Evolutionary conservation across 2,888 invertebrate genomes (phyloP).

Genomic region (Junonia oenone): DNA sequence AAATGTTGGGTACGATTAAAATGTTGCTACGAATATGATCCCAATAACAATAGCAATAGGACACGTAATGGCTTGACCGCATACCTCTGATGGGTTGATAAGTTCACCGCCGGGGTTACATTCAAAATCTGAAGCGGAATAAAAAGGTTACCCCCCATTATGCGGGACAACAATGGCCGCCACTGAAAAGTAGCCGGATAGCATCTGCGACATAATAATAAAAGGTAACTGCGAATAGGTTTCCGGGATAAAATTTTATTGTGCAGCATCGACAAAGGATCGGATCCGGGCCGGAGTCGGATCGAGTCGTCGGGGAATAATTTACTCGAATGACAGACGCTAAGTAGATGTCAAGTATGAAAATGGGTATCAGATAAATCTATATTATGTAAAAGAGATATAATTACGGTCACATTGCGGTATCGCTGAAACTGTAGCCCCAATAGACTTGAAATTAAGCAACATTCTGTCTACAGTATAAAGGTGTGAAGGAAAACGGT

Average conservation of each 20-base stretch:
- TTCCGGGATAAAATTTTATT: conserved; percentile 75
- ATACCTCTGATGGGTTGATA: conserved; percentile 37
- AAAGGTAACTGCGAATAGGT: conserved; percentile 76
- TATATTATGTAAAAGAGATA: no score
- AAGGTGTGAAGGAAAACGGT: no score
- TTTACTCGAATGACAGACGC: conserved; percentile 12
- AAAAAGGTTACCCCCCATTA: conserved; percentile 69
- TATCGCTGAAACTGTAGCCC: no score
- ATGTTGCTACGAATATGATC: conserved; percentile 9
- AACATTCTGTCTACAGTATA: no score
- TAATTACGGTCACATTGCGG: no score
- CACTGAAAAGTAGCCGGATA: conserved; percentile 63
- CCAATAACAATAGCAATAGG: conserved; percentile 16
- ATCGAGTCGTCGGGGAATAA: conserved; percentile 19
- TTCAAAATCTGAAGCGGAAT: conserved; percentile 65
- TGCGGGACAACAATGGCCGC: conserved; percentile 58
- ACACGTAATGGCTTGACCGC: conserved; percentile 25
- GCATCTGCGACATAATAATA: conserved; percentile 75
- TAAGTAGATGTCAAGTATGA: conserved; percentile 11
- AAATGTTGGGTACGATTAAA: conserved; percentile 6
- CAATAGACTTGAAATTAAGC: no score
- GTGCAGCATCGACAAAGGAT: conserved; percentile 68
- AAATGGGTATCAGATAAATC: conserved; percentile 1
- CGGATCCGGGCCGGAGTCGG: conserved; percentile 36
- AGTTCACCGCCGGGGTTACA: conserved; percentile 35